These are phyloP conservation scores for Cantharis nigra DNA, from an alignment of 2,888 invertebrate genomes.

Conservation along the genomic window DNA sequence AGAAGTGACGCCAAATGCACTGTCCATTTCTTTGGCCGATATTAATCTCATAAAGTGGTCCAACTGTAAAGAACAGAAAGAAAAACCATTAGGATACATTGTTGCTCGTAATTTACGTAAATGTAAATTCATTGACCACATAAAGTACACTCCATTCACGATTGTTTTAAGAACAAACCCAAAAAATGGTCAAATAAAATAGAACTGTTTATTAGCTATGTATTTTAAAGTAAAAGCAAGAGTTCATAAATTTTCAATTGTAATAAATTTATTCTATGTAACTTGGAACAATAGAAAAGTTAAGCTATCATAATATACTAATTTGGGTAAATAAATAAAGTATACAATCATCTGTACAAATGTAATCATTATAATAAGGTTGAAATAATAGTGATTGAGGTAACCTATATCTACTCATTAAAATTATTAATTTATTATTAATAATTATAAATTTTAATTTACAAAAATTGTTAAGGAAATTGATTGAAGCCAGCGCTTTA, in stretches of 20 bases:
- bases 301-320: too few relatives aligned
- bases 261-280: background rate
- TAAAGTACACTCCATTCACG: background rate
- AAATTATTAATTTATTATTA: too few relatives aligned
- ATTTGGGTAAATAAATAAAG: too few relatives aligned
- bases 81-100: constrained; percentile 9
- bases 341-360: too few relatives aligned
- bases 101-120: background rate
- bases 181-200: background rate
- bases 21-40: constrained; percentile 4
- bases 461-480: too few relatives aligned
- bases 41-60: constrained; percentile 21
- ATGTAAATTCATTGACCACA: background rate
- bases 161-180: background rate
- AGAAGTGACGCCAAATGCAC: constrained; percentile 24
- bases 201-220: background rate
- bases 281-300: too few relatives aligned
- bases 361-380: too few relatives aligned
- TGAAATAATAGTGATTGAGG: too few relatives aligned
- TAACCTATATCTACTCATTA: too few relatives aligned
- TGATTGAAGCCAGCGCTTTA: too few relatives aligned
- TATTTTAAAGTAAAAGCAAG: background rate
- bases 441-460: too few relatives aligned
- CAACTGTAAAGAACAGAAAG: constrained; percentile 4
- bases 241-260: background rate